These are phyloP conservation scores for Euproctis similis DNA, from an alignment of 2,888 invertebrate genomes.

Conservation along the genomic window DNA sequence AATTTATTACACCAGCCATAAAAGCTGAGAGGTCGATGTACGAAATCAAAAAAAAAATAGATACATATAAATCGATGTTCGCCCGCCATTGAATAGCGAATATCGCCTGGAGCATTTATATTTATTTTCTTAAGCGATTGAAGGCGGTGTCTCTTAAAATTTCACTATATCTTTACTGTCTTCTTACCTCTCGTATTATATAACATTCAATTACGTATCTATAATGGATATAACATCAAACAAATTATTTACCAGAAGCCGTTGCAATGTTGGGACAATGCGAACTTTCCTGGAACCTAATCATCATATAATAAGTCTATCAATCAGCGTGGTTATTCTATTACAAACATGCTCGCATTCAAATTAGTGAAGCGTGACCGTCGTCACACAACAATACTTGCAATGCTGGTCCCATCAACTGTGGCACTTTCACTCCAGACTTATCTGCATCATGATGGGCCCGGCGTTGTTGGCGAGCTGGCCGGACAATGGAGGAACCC, in stretches of 20 bases:
- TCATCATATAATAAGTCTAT: conserved; percentile 62
- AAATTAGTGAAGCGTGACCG: conserved; percentile 57
- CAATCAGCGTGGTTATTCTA: conserved; percentile 61
- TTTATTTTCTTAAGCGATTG: conserved; percentile 50
- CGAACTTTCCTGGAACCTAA: conserved; percentile 53
- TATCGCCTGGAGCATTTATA: conserved; percentile 60
- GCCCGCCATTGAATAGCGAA: conserved; percentile 54
- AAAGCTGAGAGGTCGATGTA: conserved; percentile 54
- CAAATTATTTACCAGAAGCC: conserved; percentile 45
- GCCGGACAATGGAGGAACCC: conserved; percentile 29
- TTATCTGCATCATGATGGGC: conserved; percentile 35
- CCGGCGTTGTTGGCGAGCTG: conserved; percentile 18
- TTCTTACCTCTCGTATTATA: conserved; percentile 50
- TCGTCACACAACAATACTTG: conserved; percentile 46
- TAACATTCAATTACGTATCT: conserved; percentile 57
- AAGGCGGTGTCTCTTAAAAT: conserved; percentile 55
- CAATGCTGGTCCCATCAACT: conserved; percentile 28
- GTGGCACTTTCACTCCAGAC: conserved; percentile 48
- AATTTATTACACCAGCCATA: conserved; percentile 59
- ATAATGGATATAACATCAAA: conserved; percentile 48
- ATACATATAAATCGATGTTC: conserved; percentile 43
- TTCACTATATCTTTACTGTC: conserved; percentile 52
- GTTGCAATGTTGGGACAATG: conserved; percentile 45
- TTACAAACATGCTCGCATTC: conserved; percentile 52
- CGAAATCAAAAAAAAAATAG: conserved; percentile 39